Evolutionary conservation across 2,888 invertebrate genomes (phyloP).

Genomic region (Drosophila mimica): DNA sequence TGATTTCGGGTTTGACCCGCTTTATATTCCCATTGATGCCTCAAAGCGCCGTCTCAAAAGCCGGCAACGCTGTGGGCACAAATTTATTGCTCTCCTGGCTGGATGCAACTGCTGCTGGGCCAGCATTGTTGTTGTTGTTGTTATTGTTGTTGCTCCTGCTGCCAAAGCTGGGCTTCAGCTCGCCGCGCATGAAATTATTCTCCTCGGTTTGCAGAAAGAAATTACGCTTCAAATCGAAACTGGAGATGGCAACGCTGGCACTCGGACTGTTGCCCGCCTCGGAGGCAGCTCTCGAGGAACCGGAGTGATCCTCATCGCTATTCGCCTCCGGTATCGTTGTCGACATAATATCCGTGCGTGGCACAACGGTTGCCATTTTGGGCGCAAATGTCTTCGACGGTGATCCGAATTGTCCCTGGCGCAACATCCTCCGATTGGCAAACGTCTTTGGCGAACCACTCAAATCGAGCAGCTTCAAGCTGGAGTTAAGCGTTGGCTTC

Average conservation of each 20-base stretch:
- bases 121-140: constrained; percentile 3
- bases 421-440: constrained; percentile 87
- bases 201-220: constrained; percentile 85
- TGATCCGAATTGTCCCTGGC: constrained; percentile 86
- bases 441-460: constrained; percentile 90
- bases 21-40: constrained; percentile 2
- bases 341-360: constrained; percentile 92
- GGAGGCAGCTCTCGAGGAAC: constrained; percentile 86
- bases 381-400: constrained; percentile 86
- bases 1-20: constrained; percentile 67
- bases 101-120: neutral
- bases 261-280: constrained; percentile 60
- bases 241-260: constrained; percentile 66
- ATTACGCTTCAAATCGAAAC: constrained; percentile 83
- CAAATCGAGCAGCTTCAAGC: constrained; percentile 89
- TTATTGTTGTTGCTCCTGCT: constrained; percentile 15
- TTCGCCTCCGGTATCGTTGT: constrained; percentile 94
- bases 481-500: constrained; percentile 82
- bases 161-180: constrained; percentile 77
- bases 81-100: constrained; percentile 50
- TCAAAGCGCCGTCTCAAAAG: constrained; percentile 82
- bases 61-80: constrained; percentile 68
- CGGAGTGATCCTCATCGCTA: constrained; percentile 90
- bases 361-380: constrained; percentile 86
- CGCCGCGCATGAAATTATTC: constrained; percentile 85